These are phyloP conservation scores for Chlamydotis undulata DNA, from an alignment of 2,113 vertebrate species.

Conservation along the genomic window DNA sequence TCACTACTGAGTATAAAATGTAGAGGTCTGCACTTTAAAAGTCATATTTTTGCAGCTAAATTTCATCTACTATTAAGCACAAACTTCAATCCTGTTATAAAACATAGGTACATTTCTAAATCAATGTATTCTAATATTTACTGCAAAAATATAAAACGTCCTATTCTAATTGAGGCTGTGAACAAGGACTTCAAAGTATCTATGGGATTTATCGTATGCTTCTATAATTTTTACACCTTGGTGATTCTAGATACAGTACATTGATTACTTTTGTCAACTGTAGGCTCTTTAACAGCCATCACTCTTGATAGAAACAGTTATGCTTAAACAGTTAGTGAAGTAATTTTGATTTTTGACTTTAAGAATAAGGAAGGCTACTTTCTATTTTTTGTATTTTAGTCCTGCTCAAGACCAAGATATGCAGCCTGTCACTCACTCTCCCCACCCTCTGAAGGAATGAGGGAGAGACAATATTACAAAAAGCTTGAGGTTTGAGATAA, in stretches of 20 bases:
- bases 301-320: not conserved
- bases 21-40: not conserved
- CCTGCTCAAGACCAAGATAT: no score
- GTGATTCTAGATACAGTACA: not conserved
- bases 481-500: no score
- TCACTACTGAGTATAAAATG: not conserved
- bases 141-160: not conserved
- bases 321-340: slow-evolving; percentile 25
- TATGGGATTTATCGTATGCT: not conserved
- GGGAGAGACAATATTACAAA: no score
- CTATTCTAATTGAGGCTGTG: not conserved
- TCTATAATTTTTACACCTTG: not conserved
- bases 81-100: not conserved
- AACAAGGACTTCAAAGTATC: not conserved
- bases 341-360: slow-evolving; percentile 23
- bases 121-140: not conserved
- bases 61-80: not conserved
- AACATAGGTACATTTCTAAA: not conserved
- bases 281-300: not conserved
- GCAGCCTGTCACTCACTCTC: no score
- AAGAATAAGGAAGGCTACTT: slow-evolving; percentile 32
- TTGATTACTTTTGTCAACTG: not conserved
- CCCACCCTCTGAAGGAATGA: no score
- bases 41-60: not conserved
- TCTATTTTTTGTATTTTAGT: not conserved